Evolutionary conservation across 2,888 invertebrate species (phyloP).

Genomic region (Abscondita cerata): DNA sequence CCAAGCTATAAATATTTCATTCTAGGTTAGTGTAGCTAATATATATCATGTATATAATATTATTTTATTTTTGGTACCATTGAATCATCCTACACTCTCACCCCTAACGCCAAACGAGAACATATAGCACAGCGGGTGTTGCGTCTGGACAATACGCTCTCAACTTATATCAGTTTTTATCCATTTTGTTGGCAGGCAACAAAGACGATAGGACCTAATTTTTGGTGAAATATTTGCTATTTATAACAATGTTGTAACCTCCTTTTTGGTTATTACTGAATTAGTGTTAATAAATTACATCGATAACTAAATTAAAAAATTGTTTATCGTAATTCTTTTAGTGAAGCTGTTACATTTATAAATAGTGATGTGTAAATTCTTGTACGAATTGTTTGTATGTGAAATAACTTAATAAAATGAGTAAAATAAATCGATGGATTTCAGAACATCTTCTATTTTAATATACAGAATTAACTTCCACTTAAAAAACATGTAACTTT

Average conservation of each 20-base stretch:
- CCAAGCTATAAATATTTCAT: slow-evolving; percentile 27
- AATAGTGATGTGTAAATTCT: too few relatives aligned
- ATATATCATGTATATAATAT: slow-evolving; percentile 49
- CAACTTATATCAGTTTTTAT: slow-evolving; percentile 56
- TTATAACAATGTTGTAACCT: slow-evolving; percentile 41
- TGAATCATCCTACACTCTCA: slow-evolving; percentile 50
- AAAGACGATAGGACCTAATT: slow-evolving; percentile 58
- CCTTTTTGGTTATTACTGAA: too few relatives aligned
- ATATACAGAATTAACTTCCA: too few relatives aligned
- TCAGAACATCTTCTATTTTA: too few relatives aligned
- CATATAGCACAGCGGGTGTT: slow-evolving; percentile 54
- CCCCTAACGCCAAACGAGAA: slow-evolving; percentile 44
- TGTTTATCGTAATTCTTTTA: too few relatives aligned
- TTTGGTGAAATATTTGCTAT: slow-evolving; percentile 55
- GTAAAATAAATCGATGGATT: too few relatives aligned
- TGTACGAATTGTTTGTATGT: too few relatives aligned
- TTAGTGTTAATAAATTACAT: too few relatives aligned
- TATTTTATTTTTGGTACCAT: slow-evolving; percentile 50
- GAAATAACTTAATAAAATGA: too few relatives aligned
- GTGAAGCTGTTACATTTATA: too few relatives aligned
- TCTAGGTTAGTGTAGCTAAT: slow-evolving; percentile 29
- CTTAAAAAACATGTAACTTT: too few relatives aligned
- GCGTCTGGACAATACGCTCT: slow-evolving; percentile 56
- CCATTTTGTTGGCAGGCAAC: slow-evolving; percentile 56
- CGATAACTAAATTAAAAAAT: too few relatives aligned